Conservation (phyloP, 2,113 vertebrate species). For the Cinclus mexicanus region DNA sequence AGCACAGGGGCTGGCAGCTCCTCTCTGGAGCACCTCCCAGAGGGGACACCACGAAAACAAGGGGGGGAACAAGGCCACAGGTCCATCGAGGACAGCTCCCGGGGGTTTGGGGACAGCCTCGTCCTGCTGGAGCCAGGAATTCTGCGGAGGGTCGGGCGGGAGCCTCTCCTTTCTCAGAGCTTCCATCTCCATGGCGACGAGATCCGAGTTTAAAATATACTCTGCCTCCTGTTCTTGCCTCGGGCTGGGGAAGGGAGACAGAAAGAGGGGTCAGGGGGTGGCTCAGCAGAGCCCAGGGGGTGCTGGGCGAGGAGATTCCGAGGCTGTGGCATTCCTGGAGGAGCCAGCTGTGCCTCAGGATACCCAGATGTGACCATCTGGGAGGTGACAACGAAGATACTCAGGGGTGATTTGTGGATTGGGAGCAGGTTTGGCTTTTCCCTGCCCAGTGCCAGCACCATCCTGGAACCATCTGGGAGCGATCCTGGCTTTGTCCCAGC, state of each 20-base stretch:
- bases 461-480: not conserved
- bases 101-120: not conserved
- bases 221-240: conserved; percentile 92
- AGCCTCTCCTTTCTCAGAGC: conserved; percentile 25
- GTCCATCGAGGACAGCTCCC: not conserved
- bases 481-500: not conserved
- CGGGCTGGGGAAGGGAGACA: conserved; percentile 75
- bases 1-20: not conserved
- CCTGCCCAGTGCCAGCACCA: not conserved
- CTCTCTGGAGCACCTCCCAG: not conserved
- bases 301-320: not conserved
- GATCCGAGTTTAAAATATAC: conserved; percentile 84
- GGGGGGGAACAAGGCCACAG: not conserved
- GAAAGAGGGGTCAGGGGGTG: not conserved
- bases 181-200: conserved; percentile 18
- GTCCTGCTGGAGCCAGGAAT: not conserved
- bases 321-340: fast-evolving
- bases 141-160: not conserved
- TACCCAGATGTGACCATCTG: fast-evolving
- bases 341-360: not conserved
- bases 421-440: not conserved
- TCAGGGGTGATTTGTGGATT: not conserved
- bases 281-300: not conserved
- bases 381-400: not conserved
- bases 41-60: not conserved